These are phyloP conservation scores for Diabrotica undecimpunctata DNA, from an alignment of 1,140 invertebrate genomes.

Conservation along the genomic window DNA sequence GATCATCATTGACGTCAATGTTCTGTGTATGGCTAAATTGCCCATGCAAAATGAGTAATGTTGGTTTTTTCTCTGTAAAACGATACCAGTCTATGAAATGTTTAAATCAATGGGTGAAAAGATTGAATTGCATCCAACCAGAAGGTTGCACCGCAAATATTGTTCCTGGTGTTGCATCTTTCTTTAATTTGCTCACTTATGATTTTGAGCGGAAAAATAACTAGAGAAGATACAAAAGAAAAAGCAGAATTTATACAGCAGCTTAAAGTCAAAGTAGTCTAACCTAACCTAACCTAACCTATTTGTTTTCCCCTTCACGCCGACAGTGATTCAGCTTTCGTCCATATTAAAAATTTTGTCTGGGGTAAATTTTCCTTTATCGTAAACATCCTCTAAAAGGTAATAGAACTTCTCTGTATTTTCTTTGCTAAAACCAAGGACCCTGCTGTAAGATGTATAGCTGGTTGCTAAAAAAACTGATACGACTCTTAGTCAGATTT, in stretches of 20 bases:
- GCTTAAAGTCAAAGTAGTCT: slow-evolving; percentile 37
- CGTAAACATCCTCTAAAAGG: too few species aligned
- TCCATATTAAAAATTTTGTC: neutral
- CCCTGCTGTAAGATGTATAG: too few species aligned
- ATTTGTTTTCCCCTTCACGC: slow-evolving; percentile 8
- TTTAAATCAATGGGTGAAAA: slow-evolving; percentile 37
- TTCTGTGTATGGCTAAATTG: too few species aligned
- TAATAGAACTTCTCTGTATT: too few species aligned
- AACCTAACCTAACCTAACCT: slow-evolving; percentile 33
- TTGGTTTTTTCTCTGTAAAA: slow-evolving; percentile 28
- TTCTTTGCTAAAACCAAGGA: too few species aligned
- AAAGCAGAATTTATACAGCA: slow-evolving; percentile 43
- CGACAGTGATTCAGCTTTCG: neutral
- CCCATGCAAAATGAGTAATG: slow-evolving; percentile 33
- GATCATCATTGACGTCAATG: slow-evolving; percentile 35
- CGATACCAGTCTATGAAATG: slow-evolving; percentile 29
- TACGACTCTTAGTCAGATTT: too few species aligned
- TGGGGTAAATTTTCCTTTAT: neutral
- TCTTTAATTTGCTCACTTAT: slow-evolving; percentile 22
- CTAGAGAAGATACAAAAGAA: slow-evolving; percentile 41
- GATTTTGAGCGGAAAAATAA: slow-evolving; percentile 45
- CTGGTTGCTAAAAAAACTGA: too few species aligned
- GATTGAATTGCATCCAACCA: slow-evolving; percentile 33
- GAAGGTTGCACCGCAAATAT: slow-evolving; percentile 40
- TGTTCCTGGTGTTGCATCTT: slow-evolving; percentile 39